Percentiles rank a stretch among this genome's conserved stretches.
phyloP scores from a whole-genome alignment of 2,113 vertebrate species.

The Benitochromis conjunctus region DNA sequence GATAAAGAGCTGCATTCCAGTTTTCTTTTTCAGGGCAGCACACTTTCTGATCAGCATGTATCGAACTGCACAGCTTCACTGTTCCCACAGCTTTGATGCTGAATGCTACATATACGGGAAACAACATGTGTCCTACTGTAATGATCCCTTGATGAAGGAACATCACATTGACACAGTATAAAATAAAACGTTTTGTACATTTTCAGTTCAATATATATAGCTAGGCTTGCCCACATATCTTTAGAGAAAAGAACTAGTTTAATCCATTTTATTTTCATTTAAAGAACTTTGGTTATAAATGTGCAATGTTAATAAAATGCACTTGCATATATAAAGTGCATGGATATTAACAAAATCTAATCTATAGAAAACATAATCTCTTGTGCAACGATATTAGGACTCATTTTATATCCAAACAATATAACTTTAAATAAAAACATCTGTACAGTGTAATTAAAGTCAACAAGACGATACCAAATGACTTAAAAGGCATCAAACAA shows the following conservation, averaged over 20 bases:
- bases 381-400: not conserved
- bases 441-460: not conserved
- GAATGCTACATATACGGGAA: not conserved
- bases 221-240: not conserved
- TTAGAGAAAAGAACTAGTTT: not conserved
- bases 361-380: not conserved
- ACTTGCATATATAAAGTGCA: not conserved
- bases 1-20: constrained; percentile 6
- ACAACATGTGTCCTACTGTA: not conserved
- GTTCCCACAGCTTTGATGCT: not conserved
- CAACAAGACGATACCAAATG: not conserved
- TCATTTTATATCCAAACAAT: not conserved
- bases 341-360: not conserved
- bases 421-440: not conserved
- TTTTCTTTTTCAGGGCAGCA: not conserved
- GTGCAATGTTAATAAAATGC: not conserved
- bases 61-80: not conserved
- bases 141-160: not conserved
- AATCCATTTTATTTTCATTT: not conserved
- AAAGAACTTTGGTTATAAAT: not conserved
- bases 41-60: not conserved
- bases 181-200: not conserved
- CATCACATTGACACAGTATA: not conserved
- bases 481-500: not conserved
- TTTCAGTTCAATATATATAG: not conserved